Base-by-base conservation (phyloP, 1,140 invertebrate genomes). In the Bicyclus anynana region DNA sequence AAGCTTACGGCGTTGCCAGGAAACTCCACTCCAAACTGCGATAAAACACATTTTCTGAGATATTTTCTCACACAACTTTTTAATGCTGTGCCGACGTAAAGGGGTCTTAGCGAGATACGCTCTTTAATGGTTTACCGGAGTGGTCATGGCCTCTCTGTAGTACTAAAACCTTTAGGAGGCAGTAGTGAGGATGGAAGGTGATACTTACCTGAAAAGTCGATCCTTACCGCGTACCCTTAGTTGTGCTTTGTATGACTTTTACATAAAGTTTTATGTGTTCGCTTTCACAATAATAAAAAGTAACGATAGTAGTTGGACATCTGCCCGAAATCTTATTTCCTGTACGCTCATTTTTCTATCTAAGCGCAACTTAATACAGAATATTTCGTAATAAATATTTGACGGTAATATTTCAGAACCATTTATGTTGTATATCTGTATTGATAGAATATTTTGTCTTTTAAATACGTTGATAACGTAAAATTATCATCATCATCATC, bases 41-140 rank as follows among this genome's bases (percentile, higher is more conserved):
- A 79, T 80, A 79, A 79, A 80, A 84, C 73, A 74, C 77, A 74
- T 75, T 84, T 76, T 71, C 71, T 57, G 64, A 74, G 70, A 72
- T 74, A 74, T 78, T 79, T 75, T 71, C 69, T 67, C 65, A 64
- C 63, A 72, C 59, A 81, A 81, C 72, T 81, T 82, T 84, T 81
- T 78, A 84, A 82, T 77, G 79, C 55, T 64, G 58, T 70, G 63
- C 52, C 59, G 54, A 69, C 65, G 55, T 64, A 64, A 71, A 66
- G 65, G 50, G 62, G 59, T 65, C 65, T 65, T 67, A 74, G 70
- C 67, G 62, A 62, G 71, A 67, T 65, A 72, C 61, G 67, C 73
- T 72, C 52, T 72, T 78, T 74, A 80, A 75, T 76, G 71, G 59
- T 63, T 56, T 57, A 57, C 57, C 49, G 38, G 69, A 74, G 72